Base-by-base conservation (phyloP, 1,140 invertebrate genomes). In the Drosophila tani region DNA sequence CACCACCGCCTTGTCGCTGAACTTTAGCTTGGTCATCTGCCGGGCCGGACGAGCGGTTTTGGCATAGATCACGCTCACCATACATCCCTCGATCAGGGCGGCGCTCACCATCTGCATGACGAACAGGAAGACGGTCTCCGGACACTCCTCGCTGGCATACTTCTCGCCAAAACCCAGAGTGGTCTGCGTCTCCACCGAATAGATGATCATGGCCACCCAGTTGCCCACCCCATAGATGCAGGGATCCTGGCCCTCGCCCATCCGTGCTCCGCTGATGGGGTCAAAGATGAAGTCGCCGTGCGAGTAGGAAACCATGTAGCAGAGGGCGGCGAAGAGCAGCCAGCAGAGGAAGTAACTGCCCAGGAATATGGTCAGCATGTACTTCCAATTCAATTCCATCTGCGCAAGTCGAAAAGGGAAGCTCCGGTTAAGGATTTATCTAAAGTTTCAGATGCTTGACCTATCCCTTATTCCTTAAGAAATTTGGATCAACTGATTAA, bases 91-190 rank as follows among this genome's bases (percentile, higher is more conserved):
- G 29, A 95, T 91, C 1, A 93, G 94, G 0, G 94, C 94, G 0
- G 94, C 94, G 3, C 94, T 92, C 24, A 95, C 91, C 55, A 95
- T 94, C 93, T 95, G 94, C 57, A 94, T 76, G 11, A 95, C 94
- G 79, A 95, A 94, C 2, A 98, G 94, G 50, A 98, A 95, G 8
- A 98, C 96, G 0, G 96, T 96, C 91, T 97, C 96, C 0, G 96
- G 96, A 91, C 97, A 98, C 81, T 97, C 95, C 87, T 97, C 96
- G 14, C 96, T 98, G 1, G 97, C 97, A 91, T 95, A 96, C 55
- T 97, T 94, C 12, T 94, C 94, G 3, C 96, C 96, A 78, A 96
- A 96, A 2, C 96, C 96, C 47, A 96, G 96, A 1, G 96, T 94
- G 75, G 94, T 94, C 83, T 95, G 95, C 7, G 94, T 95, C 81